Evolutionary conservation across 2,888 invertebrate species (phyloP), one percentile per base, ranked within the genome.

Genomic region (Drosophila sordidula): DNA sequence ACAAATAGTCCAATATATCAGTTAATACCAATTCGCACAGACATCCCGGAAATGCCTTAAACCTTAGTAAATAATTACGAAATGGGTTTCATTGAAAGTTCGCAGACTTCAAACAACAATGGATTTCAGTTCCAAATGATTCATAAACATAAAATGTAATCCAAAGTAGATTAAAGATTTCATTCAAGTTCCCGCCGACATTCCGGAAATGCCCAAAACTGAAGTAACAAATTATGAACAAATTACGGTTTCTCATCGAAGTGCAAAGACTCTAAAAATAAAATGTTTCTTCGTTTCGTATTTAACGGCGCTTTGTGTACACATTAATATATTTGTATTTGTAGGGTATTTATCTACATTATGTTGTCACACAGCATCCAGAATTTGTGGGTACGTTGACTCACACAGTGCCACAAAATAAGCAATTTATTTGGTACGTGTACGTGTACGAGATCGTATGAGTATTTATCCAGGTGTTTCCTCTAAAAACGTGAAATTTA

Each of bases 401-500:
- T 74, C 61, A 75, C 38, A 45, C 34, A 44, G 41, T 16, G 34
- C 44, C 47, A 46, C 54, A 50, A 50, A 61, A 58, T 41, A 47
- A 65, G 49, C 54, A 52, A 70, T 58, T 70, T 52, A 54, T 71
- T 32, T 42, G 46, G 38, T 45, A 49, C 18, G 47, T 52, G 41
- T 45, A 49, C 18, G 47, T 56, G 25, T 54, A 29, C 54, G n/a
- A 52, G 52, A 42, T 49, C 41, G 69, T 67, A 49, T 62, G 54
- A 22, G 51, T 78, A 82, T 85, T 82, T 82, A 66, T 78, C 86
- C 86, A 82, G 83, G 86, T 82, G 82, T 82, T 82, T 86, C 78
- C 81, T 83, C 72, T 66, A 75, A 73, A 65, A 72, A 68, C 64
- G 51, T 79, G 64, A 75, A 80, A 68, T 64, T 69, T 68, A 70